Evolutionary conservation across 1,140 invertebrate genomes (phyloP).

Genomic region (Metopolophium dirhodum): DNA sequence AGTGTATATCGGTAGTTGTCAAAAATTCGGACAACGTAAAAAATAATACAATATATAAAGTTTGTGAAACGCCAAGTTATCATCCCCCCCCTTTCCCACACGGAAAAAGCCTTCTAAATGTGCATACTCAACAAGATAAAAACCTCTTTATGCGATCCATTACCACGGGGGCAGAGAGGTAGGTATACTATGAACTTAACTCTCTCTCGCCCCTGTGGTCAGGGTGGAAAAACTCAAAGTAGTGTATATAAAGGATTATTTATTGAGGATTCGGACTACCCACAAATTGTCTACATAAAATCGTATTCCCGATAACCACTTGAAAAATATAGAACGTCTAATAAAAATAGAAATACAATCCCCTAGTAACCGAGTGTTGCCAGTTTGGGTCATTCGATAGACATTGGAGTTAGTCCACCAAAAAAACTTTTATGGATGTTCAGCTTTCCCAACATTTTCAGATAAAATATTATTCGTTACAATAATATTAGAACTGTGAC

Average conservation of each 20-base stretch:
- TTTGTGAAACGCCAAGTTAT: constrained; percentile 24
- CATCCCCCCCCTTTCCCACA: background rate
- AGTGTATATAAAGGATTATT: constrained; percentile 37
- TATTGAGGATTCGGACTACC: constrained; percentile 29
- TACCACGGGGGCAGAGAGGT: background rate
- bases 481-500: background rate
- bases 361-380: background rate
- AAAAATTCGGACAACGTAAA: constrained; percentile 4
- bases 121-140: constrained; percentile 55
- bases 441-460: background rate
- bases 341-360: constrained; percentile 21
- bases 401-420: background rate
- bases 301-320: background rate
- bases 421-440: background rate
- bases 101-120: constrained; percentile 40
- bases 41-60: constrained; percentile 20
- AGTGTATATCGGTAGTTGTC: background rate
- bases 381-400: background rate
- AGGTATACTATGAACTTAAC: constrained; percentile 16
- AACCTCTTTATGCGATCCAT: constrained; percentile 47
- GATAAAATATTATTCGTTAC: background rate
- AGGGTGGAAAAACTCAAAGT: background rate
- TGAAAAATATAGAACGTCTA: constrained; percentile 7
- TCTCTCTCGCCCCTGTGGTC: background rate
- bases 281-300: constrained; percentile 35